Base-by-base conservation (phyloP, 1,140 invertebrate species). In the Atta colombica region DNA sequence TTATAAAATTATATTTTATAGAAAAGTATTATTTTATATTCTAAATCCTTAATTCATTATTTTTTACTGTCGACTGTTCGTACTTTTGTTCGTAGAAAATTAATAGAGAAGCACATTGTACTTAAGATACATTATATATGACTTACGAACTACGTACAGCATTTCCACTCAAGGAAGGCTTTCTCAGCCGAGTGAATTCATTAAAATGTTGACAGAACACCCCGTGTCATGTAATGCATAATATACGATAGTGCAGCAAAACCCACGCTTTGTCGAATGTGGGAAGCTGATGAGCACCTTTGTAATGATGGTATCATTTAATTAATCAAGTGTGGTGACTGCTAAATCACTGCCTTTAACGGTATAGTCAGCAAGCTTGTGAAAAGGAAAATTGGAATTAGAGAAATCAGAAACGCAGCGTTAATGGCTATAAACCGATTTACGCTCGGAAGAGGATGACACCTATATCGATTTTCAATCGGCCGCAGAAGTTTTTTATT, bases 381-480 rank as follows among this genome's bases (percentile, higher is more conserved):
- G 21, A 60, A 71, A 81, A 75, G 18, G n/a, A 53, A 51, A 16
- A 25, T 25, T 16, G 25, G 49, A 63, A 31, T 51, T 21, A 84
- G 77, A 74, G 61, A 78, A 89, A 89, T 90, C 80, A 89, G 63
- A 49, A 77, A 74, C 63, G 60, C 69, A 74, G 58, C 65, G 18
- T 18, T 45, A 53, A 21, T 21, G 10, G 35, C 21, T 85, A 86
- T 90, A 90, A 90, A 90, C 72, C 74, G 71, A 74, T 90, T 90
- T 89, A 90, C 74, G n/a, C 65, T 65, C 58, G n/a, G 77, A 88
- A 88, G 55, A 60, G 21, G 35, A 61, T 25, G 85, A 85, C 61
- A 31, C 71, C 58, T 51, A 61, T 84, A 90, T 89, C 77, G 89
- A 90, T 90, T 90, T 89, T 87, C 85, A 86, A 90, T 90, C 85